phyloP scores from a whole-genome alignment of 2,797 vertebrate species.

The Pipistrellus nathusii region DNA sequence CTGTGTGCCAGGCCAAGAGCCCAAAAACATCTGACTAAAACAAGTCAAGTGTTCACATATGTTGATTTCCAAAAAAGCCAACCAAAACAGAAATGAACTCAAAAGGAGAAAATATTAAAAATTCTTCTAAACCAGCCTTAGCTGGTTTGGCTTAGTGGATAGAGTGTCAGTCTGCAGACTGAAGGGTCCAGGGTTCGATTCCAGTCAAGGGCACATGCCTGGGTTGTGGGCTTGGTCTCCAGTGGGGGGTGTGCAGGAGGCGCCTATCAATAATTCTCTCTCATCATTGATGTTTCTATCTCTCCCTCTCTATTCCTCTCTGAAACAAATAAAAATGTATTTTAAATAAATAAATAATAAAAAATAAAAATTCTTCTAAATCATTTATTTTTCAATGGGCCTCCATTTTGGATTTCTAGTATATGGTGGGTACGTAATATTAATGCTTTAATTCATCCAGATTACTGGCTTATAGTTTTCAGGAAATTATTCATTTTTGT shows the following conservation, averaged over 20 bases:
- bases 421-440: background rate
- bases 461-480: background rate
- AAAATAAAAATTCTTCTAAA: background rate
- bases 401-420: conserved; percentile 9
- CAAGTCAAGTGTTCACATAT: background rate
- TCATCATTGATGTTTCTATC: no score
- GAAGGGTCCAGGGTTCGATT: no score
- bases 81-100: conserved; percentile 16
- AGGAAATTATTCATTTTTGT: background rate
- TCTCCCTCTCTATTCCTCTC: no score
- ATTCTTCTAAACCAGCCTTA: background rate
- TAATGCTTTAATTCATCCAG: background rate
- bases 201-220: no score
- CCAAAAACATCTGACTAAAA: background rate
- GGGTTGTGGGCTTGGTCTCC: no score
- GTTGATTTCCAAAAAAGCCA: conserved; percentile 21
- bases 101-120: background rate
- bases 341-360: no score
- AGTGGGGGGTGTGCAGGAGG: no score
- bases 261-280: no score
- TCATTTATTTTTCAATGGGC: background rate
- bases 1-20: background rate
- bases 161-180: no score
- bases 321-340: no score
- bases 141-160: no score